phyloP scores from a whole-genome alignment of 2,113 vertebrate genomes.

The Stigmatopora nigra region DNA sequence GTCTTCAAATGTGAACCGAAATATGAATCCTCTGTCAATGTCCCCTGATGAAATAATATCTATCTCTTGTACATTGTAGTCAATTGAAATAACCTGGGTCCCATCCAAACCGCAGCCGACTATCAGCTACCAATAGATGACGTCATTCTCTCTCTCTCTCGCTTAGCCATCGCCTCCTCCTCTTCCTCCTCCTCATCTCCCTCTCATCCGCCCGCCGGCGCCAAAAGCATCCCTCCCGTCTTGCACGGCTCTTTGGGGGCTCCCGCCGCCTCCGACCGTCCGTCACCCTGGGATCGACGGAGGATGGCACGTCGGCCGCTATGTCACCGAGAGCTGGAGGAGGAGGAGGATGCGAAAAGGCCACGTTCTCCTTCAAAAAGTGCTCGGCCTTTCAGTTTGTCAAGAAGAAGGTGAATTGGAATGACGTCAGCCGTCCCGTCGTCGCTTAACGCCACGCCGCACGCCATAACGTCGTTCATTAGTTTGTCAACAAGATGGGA shows the following conservation, averaged over 20 bases:
- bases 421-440: too few species aligned
- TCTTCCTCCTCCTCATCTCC: conserved; percentile 28
- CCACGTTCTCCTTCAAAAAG: conserved; percentile 96
- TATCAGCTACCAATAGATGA: background rate
- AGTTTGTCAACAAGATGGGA: too few species aligned
- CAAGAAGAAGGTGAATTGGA: conserved; percentile 89
- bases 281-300: conserved; percentile 72
- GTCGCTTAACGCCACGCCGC: too few species aligned
- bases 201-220: conserved; percentile 7
- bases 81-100: too few species aligned
- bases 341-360: conserved; percentile 79
- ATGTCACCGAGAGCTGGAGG: conserved; percentile 86
- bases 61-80: too few species aligned
- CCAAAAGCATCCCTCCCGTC: conserved; percentile 14
- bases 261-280: conserved; percentile 14
- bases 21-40: too few species aligned
- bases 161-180: too few species aligned
- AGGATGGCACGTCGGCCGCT: conserved; percentile 70
- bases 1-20: too few species aligned
- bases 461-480: too few species aligned
- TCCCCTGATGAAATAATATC: too few species aligned
- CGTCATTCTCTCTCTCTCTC: conserved; percentile 12
- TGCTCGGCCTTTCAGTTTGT: conserved; percentile 98
- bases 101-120: too few species aligned
- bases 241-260: background rate